Evolutionary conservation across 2,797 vertebrate species (phyloP).

Genomic region (Hypotaenidia philippensis): DNA sequence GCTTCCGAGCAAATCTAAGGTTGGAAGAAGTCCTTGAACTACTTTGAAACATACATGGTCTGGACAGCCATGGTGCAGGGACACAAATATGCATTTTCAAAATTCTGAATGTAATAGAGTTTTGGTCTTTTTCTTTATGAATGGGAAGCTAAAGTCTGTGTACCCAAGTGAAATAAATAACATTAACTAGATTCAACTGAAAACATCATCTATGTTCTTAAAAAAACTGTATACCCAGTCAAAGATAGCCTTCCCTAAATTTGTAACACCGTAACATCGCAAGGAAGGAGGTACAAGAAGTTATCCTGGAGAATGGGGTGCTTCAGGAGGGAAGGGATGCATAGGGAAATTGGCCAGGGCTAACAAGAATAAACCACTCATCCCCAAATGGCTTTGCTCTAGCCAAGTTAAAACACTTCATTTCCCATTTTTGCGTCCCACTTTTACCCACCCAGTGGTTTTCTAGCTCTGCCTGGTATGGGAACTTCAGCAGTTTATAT

Average conservation of each 20-base stretch:
- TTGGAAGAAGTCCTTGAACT: neutral
- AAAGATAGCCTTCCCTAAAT: neutral
- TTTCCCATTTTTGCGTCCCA: neutral
- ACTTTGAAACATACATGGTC: neutral
- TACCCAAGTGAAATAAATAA: neutral
- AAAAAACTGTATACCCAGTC: neutral
- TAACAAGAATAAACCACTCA: neutral
- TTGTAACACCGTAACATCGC: fast-evolving
- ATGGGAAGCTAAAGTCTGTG: neutral
- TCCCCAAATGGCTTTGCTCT: neutral
- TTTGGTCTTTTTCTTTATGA: neutral
- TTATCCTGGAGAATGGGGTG: neutral
- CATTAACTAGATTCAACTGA: neutral
- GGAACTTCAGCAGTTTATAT: neutral
- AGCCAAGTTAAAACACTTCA: neutral
- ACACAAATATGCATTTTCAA: neutral
- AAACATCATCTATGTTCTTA: neutral
- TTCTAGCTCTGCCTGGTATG: neutral
- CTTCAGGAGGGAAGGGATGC: neutral
- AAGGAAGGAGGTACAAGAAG: neutral
- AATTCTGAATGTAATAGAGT: fast-evolving
- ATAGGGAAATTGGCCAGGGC: neutral
- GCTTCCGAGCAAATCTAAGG: neutral
- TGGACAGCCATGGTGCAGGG: neutral
- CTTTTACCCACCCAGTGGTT: neutral